A percentile compares a stretch with the other conserved stretches of the same genome.
phyloP scores from a whole-genome alignment of 2,797 vertebrate species.

The Aldrovandia affinis region DNA sequence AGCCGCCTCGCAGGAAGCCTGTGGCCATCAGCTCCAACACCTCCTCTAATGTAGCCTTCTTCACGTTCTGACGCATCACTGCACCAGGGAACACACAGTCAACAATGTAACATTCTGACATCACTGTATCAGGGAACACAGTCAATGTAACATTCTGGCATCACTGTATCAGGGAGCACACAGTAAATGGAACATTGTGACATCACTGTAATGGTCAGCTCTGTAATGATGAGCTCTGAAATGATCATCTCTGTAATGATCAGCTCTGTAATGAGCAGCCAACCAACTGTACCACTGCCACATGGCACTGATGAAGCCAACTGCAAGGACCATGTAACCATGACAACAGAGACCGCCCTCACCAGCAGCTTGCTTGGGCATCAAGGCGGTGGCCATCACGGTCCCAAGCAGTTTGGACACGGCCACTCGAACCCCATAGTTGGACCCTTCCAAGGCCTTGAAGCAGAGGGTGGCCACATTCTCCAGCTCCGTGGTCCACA shows the following conservation, averaged over 20 bases:
- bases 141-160: neutral
- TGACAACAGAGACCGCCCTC: neutral
- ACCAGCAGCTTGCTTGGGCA: slow-evolving; percentile 98
- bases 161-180: neutral
- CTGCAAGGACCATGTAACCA: neutral
- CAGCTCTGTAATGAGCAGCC: neutral
- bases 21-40: slow-evolving; percentile 97
- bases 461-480: slow-evolving; percentile 94
- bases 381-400: slow-evolving; percentile 94
- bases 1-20: slow-evolving; percentile 94
- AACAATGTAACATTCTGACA: neutral
- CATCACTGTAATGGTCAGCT: neutral
- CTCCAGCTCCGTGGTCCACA: slow-evolving; percentile 98
- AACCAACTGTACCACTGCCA: neutral
- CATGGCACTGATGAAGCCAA: neutral
- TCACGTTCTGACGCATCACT: slow-evolving; percentile 95
- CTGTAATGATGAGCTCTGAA: too few relatives aligned
- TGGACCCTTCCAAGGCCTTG: slow-evolving; percentile 95
- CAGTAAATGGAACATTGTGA: neutral
- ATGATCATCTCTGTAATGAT: neutral
- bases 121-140: neutral
- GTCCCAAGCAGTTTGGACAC: slow-evolving; percentile 94
- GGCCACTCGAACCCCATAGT: slow-evolving; percentile 93
- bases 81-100: neutral
- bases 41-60: slow-evolving; percentile 92